A percentile compares a stretch with the other conserved stretches of the same genome.
phyloP scores from a whole-genome alignment of 2,113 vertebrate species.

The Delphinus delphis region DNA sequence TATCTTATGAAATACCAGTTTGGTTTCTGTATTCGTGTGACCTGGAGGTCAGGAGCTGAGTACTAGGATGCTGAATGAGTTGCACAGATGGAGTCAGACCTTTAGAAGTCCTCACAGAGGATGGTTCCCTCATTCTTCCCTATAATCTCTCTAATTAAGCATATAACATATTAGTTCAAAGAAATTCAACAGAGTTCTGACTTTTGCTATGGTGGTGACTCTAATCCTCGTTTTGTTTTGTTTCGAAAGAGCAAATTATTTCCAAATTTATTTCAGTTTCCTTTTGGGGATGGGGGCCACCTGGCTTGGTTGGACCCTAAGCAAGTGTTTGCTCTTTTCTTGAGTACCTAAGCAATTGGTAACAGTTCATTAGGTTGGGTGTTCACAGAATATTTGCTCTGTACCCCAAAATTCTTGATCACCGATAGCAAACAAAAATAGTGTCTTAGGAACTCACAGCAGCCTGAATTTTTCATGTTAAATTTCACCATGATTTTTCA shows the following conservation, averaged over 20 bases:
- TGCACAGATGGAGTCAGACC: background rate
- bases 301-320: background rate
- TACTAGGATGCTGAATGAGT: background rate
- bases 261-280: background rate
- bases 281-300: background rate
- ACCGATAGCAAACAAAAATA: background rate
- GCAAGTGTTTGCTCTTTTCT: background rate
- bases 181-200: conserved; percentile 4
- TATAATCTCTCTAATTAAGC: background rate
- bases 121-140: background rate
- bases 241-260: background rate
- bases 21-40: background rate
- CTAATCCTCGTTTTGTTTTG: background rate
- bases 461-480: background rate
- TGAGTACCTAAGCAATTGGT: background rate
- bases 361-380: background rate
- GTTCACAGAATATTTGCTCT: background rate
- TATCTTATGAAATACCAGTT: background rate
- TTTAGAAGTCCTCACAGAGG: background rate
- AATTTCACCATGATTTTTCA: background rate
- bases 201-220: background rate
- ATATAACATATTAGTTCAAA: background rate
- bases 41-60: background rate
- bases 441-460: background rate
- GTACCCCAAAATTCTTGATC: background rate